A percentile compares a stretch with the other conserved stretches of the same genome.
Evolutionary conservation across 2,888 invertebrate species (phyloP).

Genomic region (Hydroisotoma schaefferi): DNA sequence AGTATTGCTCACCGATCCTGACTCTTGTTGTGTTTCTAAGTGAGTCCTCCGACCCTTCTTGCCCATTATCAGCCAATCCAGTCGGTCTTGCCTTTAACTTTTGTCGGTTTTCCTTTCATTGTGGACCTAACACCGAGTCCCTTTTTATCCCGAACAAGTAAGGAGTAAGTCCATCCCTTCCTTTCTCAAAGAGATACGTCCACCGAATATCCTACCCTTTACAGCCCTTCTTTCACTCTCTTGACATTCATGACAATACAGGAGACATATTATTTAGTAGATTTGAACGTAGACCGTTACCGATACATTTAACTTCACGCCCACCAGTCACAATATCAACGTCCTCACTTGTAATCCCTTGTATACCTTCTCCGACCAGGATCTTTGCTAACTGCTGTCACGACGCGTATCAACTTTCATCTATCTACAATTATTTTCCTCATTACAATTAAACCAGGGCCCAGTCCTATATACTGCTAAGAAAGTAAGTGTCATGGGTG

Average conservation of each 20-base stretch:
- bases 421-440: too few species aligned
- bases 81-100: background rate
- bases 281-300: background rate
- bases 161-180: background rate
- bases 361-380: too few species aligned
- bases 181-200: background rate
- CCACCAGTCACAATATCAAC: too few species aligned
- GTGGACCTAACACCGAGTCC: background rate
- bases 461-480: too few species aligned
- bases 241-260: slow-evolving; percentile 8
- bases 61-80: too few species aligned
- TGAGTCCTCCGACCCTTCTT: too few species aligned
- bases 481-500: too few species aligned
- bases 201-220: background rate
- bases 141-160: background rate
- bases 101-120: background rate
- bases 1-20: slow-evolving; percentile 1
- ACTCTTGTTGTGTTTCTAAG: too few species aligned
- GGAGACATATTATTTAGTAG: background rate
- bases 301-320: slow-evolving; percentile 4
- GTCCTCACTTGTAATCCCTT: too few species aligned
- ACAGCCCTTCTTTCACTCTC: slow-evolving; percentile 2
- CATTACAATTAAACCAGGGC: too few species aligned
- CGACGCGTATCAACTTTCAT: too few species aligned
- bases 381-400: too few species aligned